These are phyloP conservation scores for Acleris cristana DNA, from an alignment of 2,888 invertebrate species.

Conservation along the genomic window DNA sequence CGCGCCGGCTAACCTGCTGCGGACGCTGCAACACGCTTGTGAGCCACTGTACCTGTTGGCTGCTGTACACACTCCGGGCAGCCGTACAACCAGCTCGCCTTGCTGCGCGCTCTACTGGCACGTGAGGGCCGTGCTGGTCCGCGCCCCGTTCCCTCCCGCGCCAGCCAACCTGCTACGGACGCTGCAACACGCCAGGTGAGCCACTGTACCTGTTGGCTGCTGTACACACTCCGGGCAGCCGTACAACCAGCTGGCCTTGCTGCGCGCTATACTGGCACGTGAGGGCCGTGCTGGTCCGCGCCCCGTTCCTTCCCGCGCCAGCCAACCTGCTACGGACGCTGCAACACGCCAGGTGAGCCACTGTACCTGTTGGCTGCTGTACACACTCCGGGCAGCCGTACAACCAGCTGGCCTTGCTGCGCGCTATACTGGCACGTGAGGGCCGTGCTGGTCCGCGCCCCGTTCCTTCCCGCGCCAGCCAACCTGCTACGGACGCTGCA, in stretches of 20 bases:
- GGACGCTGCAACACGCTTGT: too few relatives aligned
- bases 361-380: too few relatives aligned
- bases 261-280: conserved; percentile 95
- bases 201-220: too few relatives aligned
- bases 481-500: conserved; percentile 90
- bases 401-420: conserved; percentile 93
- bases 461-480: conserved; percentile 92
- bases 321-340: conserved; percentile 91
- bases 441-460: conserved; percentile 91
- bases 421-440: conserved; percentile 94
- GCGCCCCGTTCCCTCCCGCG: conserved; percentile 93
- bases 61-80: conserved; percentile 93
- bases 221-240: too few relatives aligned
- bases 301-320: conserved; percentile 93
- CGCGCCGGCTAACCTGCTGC: too few relatives aligned
- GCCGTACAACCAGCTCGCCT: conserved; percentile 94
- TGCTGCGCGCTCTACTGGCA: conserved; percentile 94
- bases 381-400: too few relatives aligned
- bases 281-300: conserved; percentile 91
- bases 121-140: conserved; percentile 91
- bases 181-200: conserved; percentile 82
- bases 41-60: too few relatives aligned
- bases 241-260: conserved; percentile 94
- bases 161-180: conserved; percentile 91
- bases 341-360: conserved; percentile 76